Base-by-base conservation (phyloP, 2,888 invertebrate species). In the Caenorhabditis uteleia region DNA sequence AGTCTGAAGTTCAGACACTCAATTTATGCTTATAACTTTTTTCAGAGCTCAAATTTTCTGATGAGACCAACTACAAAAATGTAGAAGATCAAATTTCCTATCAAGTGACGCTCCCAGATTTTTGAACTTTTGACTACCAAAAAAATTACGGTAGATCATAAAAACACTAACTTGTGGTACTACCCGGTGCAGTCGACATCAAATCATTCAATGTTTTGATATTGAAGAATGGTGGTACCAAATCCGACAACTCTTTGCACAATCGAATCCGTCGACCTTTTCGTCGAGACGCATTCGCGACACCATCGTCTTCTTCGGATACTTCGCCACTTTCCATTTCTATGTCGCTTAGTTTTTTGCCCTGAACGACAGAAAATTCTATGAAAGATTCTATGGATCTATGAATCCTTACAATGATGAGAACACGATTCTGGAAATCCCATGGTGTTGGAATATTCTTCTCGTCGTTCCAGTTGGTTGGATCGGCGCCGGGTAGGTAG, bases 221-320 rank as follows among this genome's bases (percentile, higher is more conserved):
- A 26, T 79, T 68, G 36, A 77, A 74, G 75, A 85, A 78, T 70
- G 84, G 74, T 70, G 86, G 72, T 25, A 80, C 79, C 16, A 80
- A 70, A 64, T 87, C 85, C 12, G 87, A 87, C 43, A 87, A 80
- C 62, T 86, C 86, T 61, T 82, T 83, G 43, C 85, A 84, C 14
- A 87, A 1, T 33, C 21, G 12, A 20, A 33, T 47, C 39, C 8
- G 21, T 43, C 45, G 8, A 34, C 45, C 54, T 23, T 50, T 56
- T 26, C 53, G 20, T 29, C 42, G 26, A 2, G 54, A 44, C 33
- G 51, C 55, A 34, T 45, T 62, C 43, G 85, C 85, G 25, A 83
- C 82, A n/a, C 85, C 85, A 66, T 87, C 87, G 74, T 87, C 87
- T 74, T 87, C 87, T 64, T 87, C 87, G 1, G 86, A 85, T 4